phyloP scores from a whole-genome alignment of 2,113 vertebrate genomes.

The Ahaetulla prasina region DNA sequence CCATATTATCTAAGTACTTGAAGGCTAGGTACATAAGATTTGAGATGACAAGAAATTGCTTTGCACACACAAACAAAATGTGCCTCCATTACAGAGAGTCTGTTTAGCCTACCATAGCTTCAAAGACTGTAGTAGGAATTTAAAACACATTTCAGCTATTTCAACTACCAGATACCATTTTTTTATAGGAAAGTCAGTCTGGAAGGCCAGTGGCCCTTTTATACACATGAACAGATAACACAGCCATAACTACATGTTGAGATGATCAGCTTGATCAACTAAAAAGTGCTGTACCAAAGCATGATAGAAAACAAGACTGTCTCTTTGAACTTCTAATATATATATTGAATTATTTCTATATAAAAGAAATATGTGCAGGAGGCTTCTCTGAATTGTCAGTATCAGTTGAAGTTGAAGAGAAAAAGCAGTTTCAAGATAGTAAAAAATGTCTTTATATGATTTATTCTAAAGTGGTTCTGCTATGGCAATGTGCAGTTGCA shows the following conservation, averaged over 20 bases:
- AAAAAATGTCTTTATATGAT: not conserved
- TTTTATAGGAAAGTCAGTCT: not conserved
- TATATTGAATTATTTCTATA: conserved; percentile 1
- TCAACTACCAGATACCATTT: not conserved
- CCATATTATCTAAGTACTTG: not conserved
- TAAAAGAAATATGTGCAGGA: not conserved
- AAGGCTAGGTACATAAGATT: not conserved
- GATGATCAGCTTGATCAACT: not conserved
- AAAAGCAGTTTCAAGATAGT: not conserved
- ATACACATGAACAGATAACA: not conserved
- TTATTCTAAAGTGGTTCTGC: not conserved
- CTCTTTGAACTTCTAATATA: not conserved
- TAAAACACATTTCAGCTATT: not conserved
- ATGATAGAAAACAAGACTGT: not conserved
- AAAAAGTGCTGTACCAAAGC: not conserved
- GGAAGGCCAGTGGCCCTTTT: not conserved
- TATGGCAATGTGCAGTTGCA: not conserved
- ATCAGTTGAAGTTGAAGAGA: not conserved
- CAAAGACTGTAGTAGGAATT: not conserved
- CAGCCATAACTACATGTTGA: not conserved
- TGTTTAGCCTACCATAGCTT: not conserved
- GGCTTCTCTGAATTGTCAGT: not conserved
- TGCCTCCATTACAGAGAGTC: not conserved
- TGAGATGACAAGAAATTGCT: not conserved
- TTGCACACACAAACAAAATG: not conserved